Evolutionary conservation across 2,113 vertebrate species (phyloP), one percentile per base, ranked within the genome.

Genomic region (Aegithalos caudatus): DNA sequence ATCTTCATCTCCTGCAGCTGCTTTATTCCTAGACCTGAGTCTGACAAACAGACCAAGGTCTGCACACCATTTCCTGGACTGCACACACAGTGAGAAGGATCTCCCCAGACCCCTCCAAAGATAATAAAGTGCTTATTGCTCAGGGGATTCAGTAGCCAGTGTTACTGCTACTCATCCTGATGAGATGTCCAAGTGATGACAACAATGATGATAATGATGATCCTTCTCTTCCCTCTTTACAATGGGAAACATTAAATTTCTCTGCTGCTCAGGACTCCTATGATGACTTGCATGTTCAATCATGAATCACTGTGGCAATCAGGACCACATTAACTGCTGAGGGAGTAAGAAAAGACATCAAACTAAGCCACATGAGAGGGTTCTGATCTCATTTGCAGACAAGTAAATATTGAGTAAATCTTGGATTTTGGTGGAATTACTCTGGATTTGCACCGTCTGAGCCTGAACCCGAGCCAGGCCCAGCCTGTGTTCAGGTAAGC

Each of bases 351-450:
- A 54, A 77, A 88, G 67, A 70, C 81, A 84, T 11, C 20, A 67
- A 80, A 77, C 58, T 85, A 13, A 94, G 70, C 47, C 78, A 29
- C 44, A 1, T 11, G 8, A 87, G 23, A 16, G n/a, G 37, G 51
- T 25, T 90, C 74, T 77, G 88, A 92, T 92, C 38, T 62, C 78
- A 77, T 79, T 21, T 91, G 33, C 58, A 96, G 78, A 77, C 61
- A 87, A 85, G 58, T 20, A 92, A 95, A 92, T 28, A 87, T 35
- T 73, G 81, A 91, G 70, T 33, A 87, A 70, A 95, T 69, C 89
- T 82, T 85, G 84, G 84, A 61, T 91, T 95, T 85, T 33, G 27
- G 42, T 66, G 53, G 89, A 90, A 95, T 95, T 91, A 90, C 28
- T 74, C 79, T 64, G 82, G 88, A 88, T 96, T 95, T 93, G 38